These are phyloP conservation scores for Hypocryptadius cinnamomeus DNA, from an alignment of 2,113 vertebrate genomes.

Conservation along the genomic window DNA sequence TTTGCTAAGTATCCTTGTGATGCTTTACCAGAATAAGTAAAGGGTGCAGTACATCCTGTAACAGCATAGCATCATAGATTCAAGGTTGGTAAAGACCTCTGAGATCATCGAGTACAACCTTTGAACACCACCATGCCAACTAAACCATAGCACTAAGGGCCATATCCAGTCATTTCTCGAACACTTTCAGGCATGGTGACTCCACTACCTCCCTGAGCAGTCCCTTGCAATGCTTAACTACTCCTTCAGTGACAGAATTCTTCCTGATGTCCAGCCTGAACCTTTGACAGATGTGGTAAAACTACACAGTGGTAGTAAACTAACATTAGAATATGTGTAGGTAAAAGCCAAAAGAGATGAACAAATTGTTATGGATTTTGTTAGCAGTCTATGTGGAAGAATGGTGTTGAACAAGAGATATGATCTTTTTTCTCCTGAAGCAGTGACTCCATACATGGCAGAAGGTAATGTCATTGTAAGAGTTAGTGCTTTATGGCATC, in stretches of 20 bases:
- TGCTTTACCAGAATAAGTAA: background rate
- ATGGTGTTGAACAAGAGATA: background rate
- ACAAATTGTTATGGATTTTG: background rate
- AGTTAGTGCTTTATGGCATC: background rate
- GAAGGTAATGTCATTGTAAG: background rate
- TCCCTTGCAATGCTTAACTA: background rate
- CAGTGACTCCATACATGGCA: background rate
- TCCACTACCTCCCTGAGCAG: background rate
- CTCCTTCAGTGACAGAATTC: background rate
- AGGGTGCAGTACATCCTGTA: background rate
- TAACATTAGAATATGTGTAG: background rate
- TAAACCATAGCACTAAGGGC: background rate
- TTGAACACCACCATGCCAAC: background rate
- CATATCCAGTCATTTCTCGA: accelerated
- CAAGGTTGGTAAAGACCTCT: background rate
- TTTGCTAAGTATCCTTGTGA: background rate
- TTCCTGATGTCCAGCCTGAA: background rate
- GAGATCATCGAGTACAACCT: background rate
- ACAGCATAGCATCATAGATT: no score
- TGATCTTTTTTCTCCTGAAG: background rate
- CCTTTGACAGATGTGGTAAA: background rate
- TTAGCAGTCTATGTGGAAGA: background rate
- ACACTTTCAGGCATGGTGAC: background rate
- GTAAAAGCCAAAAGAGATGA: background rate
- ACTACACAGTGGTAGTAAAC: background rate